Base-by-base conservation (phyloP, 2,888 invertebrate species). In the Hypomecis atomaria region DNA sequence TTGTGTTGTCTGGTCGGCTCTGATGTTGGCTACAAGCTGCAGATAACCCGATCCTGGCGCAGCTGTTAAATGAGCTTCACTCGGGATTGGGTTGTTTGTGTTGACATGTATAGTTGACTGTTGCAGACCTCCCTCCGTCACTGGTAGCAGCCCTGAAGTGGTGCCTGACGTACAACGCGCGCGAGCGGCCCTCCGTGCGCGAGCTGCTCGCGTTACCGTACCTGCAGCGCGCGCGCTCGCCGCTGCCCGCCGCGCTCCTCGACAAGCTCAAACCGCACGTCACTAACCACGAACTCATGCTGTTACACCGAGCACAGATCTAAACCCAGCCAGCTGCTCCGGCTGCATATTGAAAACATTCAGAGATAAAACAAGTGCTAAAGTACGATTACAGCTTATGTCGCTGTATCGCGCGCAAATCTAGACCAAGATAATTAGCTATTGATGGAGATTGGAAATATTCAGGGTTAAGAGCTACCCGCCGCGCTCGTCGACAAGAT, bases 111-210 rank as follows among this genome's bases (percentile, higher is more conserved):
- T 38, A 8, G 33, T 49, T 23, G n/a, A n/a, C n/a, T 45, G 6
- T 36, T 9, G 10, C 87, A 86, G 93, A 93, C 85, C 87, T 94
- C 65, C 95, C 95, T 38, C 85, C 90, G 13, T 90, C 94, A 58
- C 88, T 96, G 57, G 83, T 96, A 49, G 87, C 94, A 42, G 95
- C 95, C 0, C 90, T 97, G 72, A 93, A 95, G 81, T 93, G 93
- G 81, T 98, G 98, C 82, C 94, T 98, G 44, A 94, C 94, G 37
- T 94, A 96, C 81, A 94, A 97, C 84, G 95, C 95, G 9, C 95
- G 95, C 77, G 86, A 93, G 47, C 93, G 98, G 54, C 97, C 97
- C 0, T 94, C 95, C 0, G 96, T 97, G 6, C 94, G 94, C 40
- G 95, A 97, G 71, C 92, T 98, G 33, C 94, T 98, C n/a, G 58